Evolutionary conservation across 2,797 vertebrate species (phyloP).

Genomic region (Micrastur ruficollis): DNA sequence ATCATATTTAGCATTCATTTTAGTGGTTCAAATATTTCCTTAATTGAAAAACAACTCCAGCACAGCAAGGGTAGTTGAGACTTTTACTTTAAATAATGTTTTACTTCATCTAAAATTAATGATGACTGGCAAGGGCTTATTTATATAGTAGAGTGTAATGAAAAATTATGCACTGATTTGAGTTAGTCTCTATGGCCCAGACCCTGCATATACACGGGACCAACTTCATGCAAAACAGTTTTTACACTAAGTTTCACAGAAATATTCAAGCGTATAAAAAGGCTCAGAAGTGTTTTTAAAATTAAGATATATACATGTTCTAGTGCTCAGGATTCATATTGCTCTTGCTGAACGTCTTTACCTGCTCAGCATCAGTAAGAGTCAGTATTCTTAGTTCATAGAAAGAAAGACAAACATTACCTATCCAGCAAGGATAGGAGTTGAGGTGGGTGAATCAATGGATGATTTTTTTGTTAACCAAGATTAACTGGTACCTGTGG

Average conservation of each 20-base stretch:
- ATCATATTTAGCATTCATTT: not conserved
- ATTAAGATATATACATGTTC: not conserved
- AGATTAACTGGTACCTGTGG: not conserved
- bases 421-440: not conserved
- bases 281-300: not conserved
- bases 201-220: not conserved
- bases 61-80: not conserved
- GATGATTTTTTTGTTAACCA: not conserved
- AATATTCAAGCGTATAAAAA: not conserved
- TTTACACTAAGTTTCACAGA: not conserved
- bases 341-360: not conserved
- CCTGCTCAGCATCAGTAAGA: not conserved
- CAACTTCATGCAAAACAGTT: not conserved
- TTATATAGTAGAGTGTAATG: not conserved
- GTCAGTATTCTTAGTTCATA: not conserved
- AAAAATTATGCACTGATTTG: conserved; percentile 8
- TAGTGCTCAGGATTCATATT: not conserved
- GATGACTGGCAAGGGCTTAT: not conserved
- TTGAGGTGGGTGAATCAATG: not conserved
- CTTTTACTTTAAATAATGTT: conserved; percentile 40
- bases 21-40: conserved; percentile 31
- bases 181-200: not conserved
- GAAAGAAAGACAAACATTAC: not conserved
- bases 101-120: conserved; percentile 26
- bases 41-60: conserved; percentile 33